phyloP scores from a whole-genome alignment of 2,888 invertebrate genomes.

The Napeogenes inachia region DNA sequence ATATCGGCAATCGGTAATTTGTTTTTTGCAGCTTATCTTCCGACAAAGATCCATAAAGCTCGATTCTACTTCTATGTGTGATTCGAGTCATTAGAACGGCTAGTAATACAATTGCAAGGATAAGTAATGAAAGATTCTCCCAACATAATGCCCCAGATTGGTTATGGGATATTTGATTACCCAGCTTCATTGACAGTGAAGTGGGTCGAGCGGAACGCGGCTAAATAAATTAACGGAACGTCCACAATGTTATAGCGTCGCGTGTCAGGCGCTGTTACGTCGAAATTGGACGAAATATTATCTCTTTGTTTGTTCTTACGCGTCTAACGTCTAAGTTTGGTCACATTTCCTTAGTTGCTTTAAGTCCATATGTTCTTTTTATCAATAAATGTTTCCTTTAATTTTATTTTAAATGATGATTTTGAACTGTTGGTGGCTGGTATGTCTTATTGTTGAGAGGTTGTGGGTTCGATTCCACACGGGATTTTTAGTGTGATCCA shows the following conservation, averaged over 20 bases:
- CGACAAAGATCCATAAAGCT: too few relatives aligned
- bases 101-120: conserved; percentile 7
- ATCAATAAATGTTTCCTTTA: too few relatives aligned
- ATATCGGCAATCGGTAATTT: too few relatives aligned
- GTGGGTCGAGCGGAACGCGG: conserved; percentile 62
- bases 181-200: conserved; percentile 52
- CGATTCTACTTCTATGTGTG: too few relatives aligned
- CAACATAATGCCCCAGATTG: conserved; percentile 36
- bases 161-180: conserved; percentile 54
- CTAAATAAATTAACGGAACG: conserved; percentile 56
- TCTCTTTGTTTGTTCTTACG: conserved; percentile 30
- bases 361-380: too few relatives aligned
- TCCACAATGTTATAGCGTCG: conserved; percentile 33
- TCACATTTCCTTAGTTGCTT: background rate
- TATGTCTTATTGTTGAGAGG: too few relatives aligned
- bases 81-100: background rate
- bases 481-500: too few relatives aligned
- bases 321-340: conserved; percentile 19
- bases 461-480: too few relatives aligned
- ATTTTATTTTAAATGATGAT: too few relatives aligned
- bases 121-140: conserved; percentile 11
- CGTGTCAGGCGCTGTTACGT: conserved; percentile 21
- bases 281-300: conserved; percentile 24
- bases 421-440: too few relatives aligned
- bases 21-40: too few relatives aligned